These are phyloP conservation scores for Montipora foliosa DNA, from an alignment of 64 coral and sea anemone genomes.

Conservation along the genomic window DNA sequence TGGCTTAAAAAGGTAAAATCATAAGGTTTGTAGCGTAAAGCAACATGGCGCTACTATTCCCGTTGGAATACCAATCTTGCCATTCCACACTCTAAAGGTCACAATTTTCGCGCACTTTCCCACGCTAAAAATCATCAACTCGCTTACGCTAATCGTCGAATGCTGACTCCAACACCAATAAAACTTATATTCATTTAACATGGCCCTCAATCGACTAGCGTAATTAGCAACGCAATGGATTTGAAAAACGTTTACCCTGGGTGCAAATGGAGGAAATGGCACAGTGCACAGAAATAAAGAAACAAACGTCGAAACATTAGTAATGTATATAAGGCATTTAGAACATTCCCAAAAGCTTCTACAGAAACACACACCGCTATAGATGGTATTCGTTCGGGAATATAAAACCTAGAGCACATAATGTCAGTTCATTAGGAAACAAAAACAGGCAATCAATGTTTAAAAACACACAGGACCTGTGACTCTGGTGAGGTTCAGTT, in stretches of 20 bases:
- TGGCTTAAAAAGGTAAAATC: neutral
- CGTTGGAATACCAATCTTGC: neutral
- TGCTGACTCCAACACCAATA: neutral
- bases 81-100: neutral
- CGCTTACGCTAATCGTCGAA: neutral
- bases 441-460: slow-evolving; percentile 28
- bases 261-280: no score
- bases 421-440: neutral
- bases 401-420: neutral
- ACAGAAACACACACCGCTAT: neutral
- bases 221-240: neutral
- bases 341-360: neutral
- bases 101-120: neutral
- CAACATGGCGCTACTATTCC: neutral
- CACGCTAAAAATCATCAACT: slow-evolving; percentile 30
- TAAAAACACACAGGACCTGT: neutral
- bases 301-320: neutral
- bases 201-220: neutral
- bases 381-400: neutral
- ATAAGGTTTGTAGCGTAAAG: neutral
- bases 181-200: slow-evolving; percentile 14
- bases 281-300: neutral
- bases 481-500: neutral
- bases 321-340: neutral
- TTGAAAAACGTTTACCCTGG: slow-evolving; percentile 9